Evolutionary conservation across 2,888 invertebrate genomes (phyloP).

Genomic region (Microctonus brassicae): DNA sequence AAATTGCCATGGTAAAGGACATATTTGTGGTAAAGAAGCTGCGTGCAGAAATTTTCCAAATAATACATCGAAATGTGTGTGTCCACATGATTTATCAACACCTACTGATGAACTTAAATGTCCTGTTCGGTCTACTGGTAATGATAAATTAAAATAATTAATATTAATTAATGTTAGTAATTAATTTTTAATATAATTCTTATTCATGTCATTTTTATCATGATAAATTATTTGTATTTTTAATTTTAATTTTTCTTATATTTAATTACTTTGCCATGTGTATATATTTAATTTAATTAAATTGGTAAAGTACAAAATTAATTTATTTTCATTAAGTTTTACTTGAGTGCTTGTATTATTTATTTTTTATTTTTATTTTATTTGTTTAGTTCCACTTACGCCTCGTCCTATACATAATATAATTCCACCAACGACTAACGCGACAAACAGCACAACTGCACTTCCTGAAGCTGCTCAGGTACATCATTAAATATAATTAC

Average conservation of each 20-base stretch:
- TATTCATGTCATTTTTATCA: too few species aligned
- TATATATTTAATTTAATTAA: constrained; percentile 4
- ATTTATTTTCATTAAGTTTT: background rate
- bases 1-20: constrained; percentile 62
- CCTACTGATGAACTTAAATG: constrained; percentile 76
- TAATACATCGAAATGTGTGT: constrained; percentile 75
- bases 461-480: constrained; percentile 63
- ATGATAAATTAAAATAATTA: constrained; percentile 52
- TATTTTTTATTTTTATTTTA: constrained; percentile 23
- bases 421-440: constrained; percentile 71
- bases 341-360: background rate
- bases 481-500: constrained; percentile 25
- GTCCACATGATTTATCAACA: constrained; percentile 77
- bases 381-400: constrained; percentile 72
- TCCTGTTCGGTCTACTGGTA: constrained; percentile 76
- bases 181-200: too few species aligned
- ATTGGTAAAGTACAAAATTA: background rate
- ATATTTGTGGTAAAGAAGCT: constrained; percentile 76
- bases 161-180: too few species aligned
- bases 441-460: constrained; percentile 58
- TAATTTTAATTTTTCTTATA: background rate
- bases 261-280: background rate
- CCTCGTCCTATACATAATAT: constrained; percentile 76
- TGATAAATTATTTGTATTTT: too few species aligned
- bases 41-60: constrained; percentile 74